phyloP scores from a whole-genome alignment of 2,797 vertebrate species.

The Lacerta agilis region DNA sequence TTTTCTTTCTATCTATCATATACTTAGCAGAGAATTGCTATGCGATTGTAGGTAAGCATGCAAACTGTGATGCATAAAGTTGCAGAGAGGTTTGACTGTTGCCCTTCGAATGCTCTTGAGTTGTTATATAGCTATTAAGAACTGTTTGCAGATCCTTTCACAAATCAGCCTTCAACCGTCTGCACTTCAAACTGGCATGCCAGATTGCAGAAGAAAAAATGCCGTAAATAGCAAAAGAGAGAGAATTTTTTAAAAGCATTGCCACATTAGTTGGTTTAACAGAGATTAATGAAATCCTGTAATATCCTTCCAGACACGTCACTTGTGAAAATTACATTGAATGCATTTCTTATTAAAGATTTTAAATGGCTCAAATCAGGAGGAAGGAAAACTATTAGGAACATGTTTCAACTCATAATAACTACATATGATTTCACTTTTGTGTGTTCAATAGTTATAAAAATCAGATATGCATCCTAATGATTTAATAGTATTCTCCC shows the following conservation, averaged over 20 bases:
- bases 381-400: background rate
- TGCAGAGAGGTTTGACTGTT: background rate
- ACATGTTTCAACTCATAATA: background rate
- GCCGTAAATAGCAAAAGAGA: background rate
- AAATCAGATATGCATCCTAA: background rate
- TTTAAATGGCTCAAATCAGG: background rate
- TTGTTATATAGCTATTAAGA: too few species aligned
- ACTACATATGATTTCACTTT: background rate
- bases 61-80: too few species aligned
- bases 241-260: background rate
- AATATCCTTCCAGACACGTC: background rate
- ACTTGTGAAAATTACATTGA: constrained; percentile 15
- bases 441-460: background rate
- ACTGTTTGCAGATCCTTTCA: background rate
- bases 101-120: too few species aligned
- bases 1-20: too few species aligned
- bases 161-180: background rate
- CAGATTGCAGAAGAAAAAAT: background rate
- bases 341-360: background rate
- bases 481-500: background rate
- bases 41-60: too few species aligned
- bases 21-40: too few species aligned
- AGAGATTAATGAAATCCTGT: constrained; percentile 9
- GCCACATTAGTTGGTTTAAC: background rate
- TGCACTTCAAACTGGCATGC: background rate